These are phyloP conservation scores for Stomatorhinus walkeri DNA, from an alignment of 2,797 vertebrate genomes.

Conservation along the genomic window DNA sequence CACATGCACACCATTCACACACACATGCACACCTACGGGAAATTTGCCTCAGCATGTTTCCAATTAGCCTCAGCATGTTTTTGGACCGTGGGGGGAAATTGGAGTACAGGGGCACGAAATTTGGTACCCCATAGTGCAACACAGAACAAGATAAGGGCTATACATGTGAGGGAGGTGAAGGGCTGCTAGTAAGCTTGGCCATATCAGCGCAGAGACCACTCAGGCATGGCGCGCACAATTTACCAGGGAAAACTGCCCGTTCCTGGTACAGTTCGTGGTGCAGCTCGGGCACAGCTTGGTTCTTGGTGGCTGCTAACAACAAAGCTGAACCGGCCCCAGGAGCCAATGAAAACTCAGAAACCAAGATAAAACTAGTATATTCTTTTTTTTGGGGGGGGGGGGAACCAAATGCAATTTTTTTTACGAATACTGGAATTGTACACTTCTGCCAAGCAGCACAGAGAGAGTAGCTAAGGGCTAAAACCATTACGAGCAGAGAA, in stretches of 20 bases:
- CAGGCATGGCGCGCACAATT: not conserved
- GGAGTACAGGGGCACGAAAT: not conserved
- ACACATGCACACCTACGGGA: not conserved
- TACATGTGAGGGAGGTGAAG: too few species aligned
- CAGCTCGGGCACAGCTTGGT: not conserved
- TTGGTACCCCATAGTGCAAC: not conserved
- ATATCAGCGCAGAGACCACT: not conserved
- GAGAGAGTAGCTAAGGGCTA: not conserved
- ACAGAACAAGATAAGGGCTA: not conserved
- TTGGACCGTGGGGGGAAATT: not conserved
- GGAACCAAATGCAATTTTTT: not conserved
- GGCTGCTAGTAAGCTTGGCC: not conserved
- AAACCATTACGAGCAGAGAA: not conserved
- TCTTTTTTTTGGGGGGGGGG: not conserved
- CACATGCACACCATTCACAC: not conserved
- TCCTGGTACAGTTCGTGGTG: not conserved
- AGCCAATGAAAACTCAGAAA: not conserved
- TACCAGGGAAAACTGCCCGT: not conserved
- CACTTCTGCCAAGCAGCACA: not conserved
- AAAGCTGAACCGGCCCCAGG: not conserved
- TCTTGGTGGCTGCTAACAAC: not conserved
- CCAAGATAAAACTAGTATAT: not conserved
- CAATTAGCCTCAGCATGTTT: not conserved
- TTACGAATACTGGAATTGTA: not conserved
- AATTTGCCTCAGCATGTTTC: too few species aligned